Percentiles rank a stretch among this genome's conserved stretches.
Evolutionary conservation across 2,888 invertebrate genomes (phyloP).

Genomic region (Gymnoscelis rufifasciata): DNA sequence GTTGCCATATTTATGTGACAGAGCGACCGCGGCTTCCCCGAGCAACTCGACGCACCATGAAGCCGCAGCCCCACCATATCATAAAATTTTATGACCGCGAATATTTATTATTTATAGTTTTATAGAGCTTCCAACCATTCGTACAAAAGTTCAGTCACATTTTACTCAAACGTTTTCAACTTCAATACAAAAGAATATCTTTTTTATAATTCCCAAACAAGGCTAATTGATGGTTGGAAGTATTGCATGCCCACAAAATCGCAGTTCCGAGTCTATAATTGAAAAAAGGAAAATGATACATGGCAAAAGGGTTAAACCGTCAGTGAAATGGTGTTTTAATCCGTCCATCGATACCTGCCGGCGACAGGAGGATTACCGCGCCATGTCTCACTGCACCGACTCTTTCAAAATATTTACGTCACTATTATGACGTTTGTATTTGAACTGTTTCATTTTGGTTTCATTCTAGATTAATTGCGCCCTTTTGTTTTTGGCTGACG

Average conservation of each 20-base stretch:
- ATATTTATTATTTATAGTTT: constrained; percentile 74
- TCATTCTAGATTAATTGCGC: constrained; percentile 33
- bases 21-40: constrained; percentile 38
- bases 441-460: constrained; percentile 16
- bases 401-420: constrained; percentile 40
- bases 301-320: constrained; percentile 53
- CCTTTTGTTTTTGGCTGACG: constrained; percentile 25
- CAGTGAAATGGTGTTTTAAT: constrained; percentile 73
- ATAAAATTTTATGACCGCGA: constrained; percentile 70
- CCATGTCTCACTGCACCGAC: constrained; percentile 49
- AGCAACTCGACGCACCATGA: constrained; percentile 49
- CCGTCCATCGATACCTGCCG: constrained; percentile 70
- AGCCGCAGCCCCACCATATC: constrained; percentile 45
- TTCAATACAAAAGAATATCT: neutral
- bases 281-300: constrained; percentile 58
- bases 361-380: constrained; percentile 63
- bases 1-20: constrained; percentile 32
- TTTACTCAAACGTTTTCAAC: constrained; percentile 7
- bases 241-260: constrained; percentile 30
- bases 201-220: constrained; percentile 5
- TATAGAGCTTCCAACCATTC: constrained; percentile 51
- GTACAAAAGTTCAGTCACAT: constrained; percentile 32
- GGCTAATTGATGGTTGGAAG: constrained; percentile 19
- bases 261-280: constrained; percentile 44
- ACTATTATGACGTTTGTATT: constrained; percentile 32